Evolutionary conservation across 2,113 vertebrate species (phyloP), one percentile per base, ranked within the genome.

Genomic region (Clarias batrachus): DNA sequence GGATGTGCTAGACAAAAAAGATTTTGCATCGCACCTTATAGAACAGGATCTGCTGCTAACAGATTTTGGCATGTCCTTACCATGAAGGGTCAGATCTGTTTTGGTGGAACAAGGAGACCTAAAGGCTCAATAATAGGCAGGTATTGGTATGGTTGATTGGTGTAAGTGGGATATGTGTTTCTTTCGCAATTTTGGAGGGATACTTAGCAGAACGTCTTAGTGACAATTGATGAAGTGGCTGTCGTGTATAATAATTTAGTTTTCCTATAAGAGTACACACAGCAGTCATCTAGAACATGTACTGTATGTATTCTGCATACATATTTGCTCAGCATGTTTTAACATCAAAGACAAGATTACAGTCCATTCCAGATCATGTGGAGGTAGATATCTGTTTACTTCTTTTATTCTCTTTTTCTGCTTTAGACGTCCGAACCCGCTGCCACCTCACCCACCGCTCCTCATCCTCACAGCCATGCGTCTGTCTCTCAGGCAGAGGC

Each of bases 291-390:
- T 33, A 84, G 17, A 37, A 56, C 54, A 74, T 48, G 30, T 33
- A 33, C 30, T 33, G 30, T 23, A 41, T n/a, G 71, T 77, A 30
- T 54, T 60, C 10, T 59, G 10, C 19, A 57, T 37, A n/a, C 13
- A 8, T 54, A 33, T 79, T 59, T 59, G 27, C 17, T 30, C n/a
- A 57, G 81, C 63, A 57, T 70, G 27, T 3, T 56, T 78, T 33
- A n/a, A 66, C 60, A 54, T 54, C 57, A 54, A 85, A 17, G n/a
- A 19, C 52, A 80, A 70, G 77, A 54, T 86, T 13, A 66, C 41
- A 66, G 60, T 85, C 30, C 37, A 56, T 66, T 54, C 30, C 30
- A 4, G 37, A 21, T 16, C 13, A 59, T 70, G 54, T 57, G 30
- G 52, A 57, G 3, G 63, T 19, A 23, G 10, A 78, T 37, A 57